Conservation (phyloP, 64 coral and sea anemone species). For the Dendrophyllia cribrosa region DNA sequence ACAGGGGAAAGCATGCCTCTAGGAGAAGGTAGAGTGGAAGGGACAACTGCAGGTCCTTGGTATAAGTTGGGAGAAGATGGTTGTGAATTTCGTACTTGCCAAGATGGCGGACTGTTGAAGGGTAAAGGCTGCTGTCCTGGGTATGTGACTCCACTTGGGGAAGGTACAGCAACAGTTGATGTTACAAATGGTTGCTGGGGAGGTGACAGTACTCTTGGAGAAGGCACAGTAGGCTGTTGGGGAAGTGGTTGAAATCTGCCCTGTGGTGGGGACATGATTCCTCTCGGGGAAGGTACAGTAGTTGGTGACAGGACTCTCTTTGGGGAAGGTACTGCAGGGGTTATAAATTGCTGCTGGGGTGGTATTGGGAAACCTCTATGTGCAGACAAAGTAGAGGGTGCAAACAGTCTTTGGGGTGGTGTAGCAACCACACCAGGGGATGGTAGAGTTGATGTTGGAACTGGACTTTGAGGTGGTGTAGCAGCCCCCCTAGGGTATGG, state of each 20-base stretch:
- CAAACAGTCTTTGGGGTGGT: too few relatives aligned
- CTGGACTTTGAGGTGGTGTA: neutral
- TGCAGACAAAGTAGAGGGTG: neutral
- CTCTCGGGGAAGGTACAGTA: neutral
- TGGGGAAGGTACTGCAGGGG: neutral
- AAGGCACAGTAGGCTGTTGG: neutral
- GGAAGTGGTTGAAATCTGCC: neutral
- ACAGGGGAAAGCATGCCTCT: neutral
- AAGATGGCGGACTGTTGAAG: neutral
- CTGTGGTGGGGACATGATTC: neutral
- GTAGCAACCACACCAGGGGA: too few relatives aligned
- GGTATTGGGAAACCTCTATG: neutral
- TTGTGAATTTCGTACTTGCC: neutral
- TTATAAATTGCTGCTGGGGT: neutral
- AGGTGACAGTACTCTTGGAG: neutral
- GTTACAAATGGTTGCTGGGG: neutral
- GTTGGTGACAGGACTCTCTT: neutral
- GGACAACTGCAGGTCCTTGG: neutral
- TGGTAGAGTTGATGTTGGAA: too few relatives aligned
- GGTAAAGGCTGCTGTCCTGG: neutral
- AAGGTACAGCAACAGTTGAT: neutral
- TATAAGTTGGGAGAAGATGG: neutral
- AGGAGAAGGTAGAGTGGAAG: neutral
- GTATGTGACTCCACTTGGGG: neutral
- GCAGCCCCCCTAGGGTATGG: too few relatives aligned